Evolutionary conservation across 2,113 vertebrate genomes (phyloP), one percentile per base, ranked within the genome.

Genomic region (Corythornis cristatus): DNA sequence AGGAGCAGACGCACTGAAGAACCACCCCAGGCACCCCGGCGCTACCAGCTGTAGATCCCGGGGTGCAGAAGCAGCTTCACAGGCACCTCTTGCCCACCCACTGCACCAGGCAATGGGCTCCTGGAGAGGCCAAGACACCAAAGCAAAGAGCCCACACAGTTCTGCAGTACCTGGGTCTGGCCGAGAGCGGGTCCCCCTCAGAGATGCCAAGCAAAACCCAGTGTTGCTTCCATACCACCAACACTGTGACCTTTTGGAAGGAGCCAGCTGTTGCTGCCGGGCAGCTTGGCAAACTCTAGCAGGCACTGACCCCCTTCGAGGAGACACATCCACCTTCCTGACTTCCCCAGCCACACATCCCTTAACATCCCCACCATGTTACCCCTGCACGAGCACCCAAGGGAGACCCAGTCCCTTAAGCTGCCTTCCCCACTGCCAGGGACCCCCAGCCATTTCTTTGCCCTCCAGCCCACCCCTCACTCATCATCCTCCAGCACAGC

Each of bases 101-200:
- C 15, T 13, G 1, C 53, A 1, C 12, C 61, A 1, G 21, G 1
- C 2, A 1, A 18, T 0, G 3, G 29, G 20, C 9, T 1, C 23
- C 18, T 5, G 6, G 5, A 1, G 3, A 15, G 31, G 3, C 35
- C 1, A 7, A 15, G 33, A 16, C 35, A 22, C 14, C 12, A 3
- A 0, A 33, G 56, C 66, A 10, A 43, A 12, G 8, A 31, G 33
- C 62, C 51, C 2, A 5, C 48, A 5, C 68, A 0, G 46, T 46
- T 62, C 35, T 28, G 53, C 31, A 0, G 29, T 3, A 1, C 53
- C 42, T 2, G 2, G 15, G 9, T 4, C 20, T 11, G 2, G 50
- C 54, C 8, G 25, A 19, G 40, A 2, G 2, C 0, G 1, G 57
- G 31, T 37, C 6, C 3, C 28, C 22, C 3, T 0, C 40, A 15